Conservation (phyloP, 1,140 invertebrate species). For the Drosophila tropicalis region DNA sequence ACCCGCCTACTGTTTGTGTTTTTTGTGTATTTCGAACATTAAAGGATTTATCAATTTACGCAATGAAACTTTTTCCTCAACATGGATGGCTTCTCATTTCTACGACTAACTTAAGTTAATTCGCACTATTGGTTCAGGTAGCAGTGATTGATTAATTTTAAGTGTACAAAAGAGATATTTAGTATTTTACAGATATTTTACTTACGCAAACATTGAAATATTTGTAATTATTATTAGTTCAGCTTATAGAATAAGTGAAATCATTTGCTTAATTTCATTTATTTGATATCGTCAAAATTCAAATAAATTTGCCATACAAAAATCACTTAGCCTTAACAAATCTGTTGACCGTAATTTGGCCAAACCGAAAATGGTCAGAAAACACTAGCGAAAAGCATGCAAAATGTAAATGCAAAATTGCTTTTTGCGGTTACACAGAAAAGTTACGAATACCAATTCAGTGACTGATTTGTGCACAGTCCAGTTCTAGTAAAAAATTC, state of each 20-base stretch:
- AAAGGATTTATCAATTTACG: conserved; percentile 79
- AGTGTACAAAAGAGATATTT: no score
- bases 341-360: conserved; percentile 19
- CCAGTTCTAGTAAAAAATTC: conserved; percentile 20
- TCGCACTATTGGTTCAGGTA: background rate
- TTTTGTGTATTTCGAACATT: conserved; percentile 45
- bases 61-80: conserved; percentile 54
- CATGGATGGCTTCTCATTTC: conserved; percentile 32
- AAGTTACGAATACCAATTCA: conserved; percentile 26
- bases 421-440: conserved; percentile 36
- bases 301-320: background rate
- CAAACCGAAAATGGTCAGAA: conserved; percentile 30
- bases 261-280: background rate
- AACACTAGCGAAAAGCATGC: conserved; percentile 26
- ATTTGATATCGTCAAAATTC: background rate
- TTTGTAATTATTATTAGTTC: no score
- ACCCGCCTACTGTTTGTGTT: conserved; percentile 4
- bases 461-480: background rate
- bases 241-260: no score
- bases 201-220: no score
- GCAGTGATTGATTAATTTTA: conserved; percentile 69
- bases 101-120: conserved; percentile 31
- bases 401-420: conserved; percentile 51
- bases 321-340: conserved; percentile 13
- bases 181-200: no score